These are phyloP conservation scores for Hirtodrosophila trivittata DNA, from an alignment of 2,888 invertebrate species.

Conservation along the genomic window DNA sequence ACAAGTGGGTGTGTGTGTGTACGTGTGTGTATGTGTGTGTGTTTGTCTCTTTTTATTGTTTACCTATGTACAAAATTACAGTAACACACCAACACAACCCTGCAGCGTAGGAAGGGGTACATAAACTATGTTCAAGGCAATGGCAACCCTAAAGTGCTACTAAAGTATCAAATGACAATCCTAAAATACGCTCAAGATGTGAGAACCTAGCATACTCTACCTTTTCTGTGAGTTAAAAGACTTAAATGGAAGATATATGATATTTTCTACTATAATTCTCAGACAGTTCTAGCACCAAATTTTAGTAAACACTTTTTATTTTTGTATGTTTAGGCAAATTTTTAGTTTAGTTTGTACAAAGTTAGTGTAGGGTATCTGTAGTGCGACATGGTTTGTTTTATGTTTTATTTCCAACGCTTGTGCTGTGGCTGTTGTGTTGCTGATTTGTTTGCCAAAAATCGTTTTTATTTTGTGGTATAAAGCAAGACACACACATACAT, in stretches of 20 bases:
- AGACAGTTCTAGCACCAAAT: conserved; percentile 1
- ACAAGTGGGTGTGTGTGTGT: too few species aligned
- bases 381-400: conserved; percentile 16
- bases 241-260: too few species aligned
- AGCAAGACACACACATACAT: conserved; percentile 23
- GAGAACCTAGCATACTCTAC: background rate
- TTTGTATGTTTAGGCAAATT: too few species aligned
- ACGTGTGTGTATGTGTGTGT: conserved; percentile 14
- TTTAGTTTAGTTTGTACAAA: too few species aligned
- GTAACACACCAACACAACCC: background rate
- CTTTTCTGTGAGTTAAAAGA: too few species aligned
- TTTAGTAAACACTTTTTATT: too few species aligned
- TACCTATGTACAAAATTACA: conserved; percentile 25
- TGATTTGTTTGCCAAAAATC: conserved; percentile 76
- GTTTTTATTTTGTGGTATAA: conserved; percentile 67
- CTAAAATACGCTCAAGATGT: conserved; percentile 2
- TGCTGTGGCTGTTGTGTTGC: conserved; percentile 45
- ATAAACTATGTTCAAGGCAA: too few species aligned
- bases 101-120: too few species aligned
- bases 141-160: too few species aligned
- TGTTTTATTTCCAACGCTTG: conserved; percentile 17
- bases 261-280: background rate
- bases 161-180: background rate
- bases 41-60: conserved; percentile 45
- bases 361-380: background rate